Evolutionary conservation across 1,140 invertebrate species (phyloP).

Genomic region (Drosophila kepulauana): DNA sequence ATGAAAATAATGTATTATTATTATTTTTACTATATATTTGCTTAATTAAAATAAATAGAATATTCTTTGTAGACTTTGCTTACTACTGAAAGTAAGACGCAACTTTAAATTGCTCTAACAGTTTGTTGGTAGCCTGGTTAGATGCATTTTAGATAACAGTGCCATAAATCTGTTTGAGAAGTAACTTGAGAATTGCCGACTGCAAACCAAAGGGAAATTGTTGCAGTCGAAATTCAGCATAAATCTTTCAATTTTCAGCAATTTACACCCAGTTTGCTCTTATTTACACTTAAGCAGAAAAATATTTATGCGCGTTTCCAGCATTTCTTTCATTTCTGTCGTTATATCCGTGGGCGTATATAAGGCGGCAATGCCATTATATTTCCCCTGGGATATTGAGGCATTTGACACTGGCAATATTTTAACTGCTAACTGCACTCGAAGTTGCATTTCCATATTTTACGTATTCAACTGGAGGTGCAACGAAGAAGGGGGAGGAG

Average conservation of each 20-base stretch:
- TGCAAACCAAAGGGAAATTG: conserved; percentile 1
- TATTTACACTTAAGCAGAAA: conserved; percentile 37
- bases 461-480: conserved; percentile 19
- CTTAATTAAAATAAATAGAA: neutral
- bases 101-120: neutral
- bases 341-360: neutral
- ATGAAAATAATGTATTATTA: too few species aligned
- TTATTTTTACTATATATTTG: too few species aligned
- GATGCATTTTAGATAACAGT: neutral
- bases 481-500: neutral
- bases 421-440: conserved; percentile 68
- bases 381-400: conserved; percentile 56
- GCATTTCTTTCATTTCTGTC: neutral
- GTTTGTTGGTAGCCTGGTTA: neutral
- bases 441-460: conserved; percentile 70
- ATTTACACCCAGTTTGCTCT: conserved; percentile 6
- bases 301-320: conserved; percentile 39
- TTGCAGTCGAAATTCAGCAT: conserved; percentile 8
- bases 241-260: conserved; percentile 18
- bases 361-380: conserved; percentile 49
- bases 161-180: neutral
- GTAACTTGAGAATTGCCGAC: neutral
- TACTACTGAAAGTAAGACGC: too few species aligned
- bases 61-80: neutral
- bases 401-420: conserved; percentile 68